phyloP scores from a whole-genome alignment of 2,888 invertebrate genomes.

The Caenorhabditis imperialis region DNA sequence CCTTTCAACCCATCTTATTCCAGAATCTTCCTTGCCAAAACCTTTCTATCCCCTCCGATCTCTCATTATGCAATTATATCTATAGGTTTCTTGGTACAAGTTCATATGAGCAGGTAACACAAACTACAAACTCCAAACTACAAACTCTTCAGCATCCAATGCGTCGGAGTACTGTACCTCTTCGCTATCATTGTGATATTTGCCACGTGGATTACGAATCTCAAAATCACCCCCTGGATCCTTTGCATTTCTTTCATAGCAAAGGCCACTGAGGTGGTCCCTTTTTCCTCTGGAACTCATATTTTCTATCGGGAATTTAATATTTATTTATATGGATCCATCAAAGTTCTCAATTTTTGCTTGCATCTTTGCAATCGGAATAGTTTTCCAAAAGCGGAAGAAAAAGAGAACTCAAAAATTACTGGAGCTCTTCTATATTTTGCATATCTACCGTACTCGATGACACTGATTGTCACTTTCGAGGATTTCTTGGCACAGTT shows the following conservation, averaged over 20 bases:
- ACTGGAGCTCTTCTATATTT: conserved; percentile 61
- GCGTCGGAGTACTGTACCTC: conserved; percentile 55
- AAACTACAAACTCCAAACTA: not conserved
- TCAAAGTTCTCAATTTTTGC: conserved; percentile 72
- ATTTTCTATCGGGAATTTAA: conserved; percentile 76
- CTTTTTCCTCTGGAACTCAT: conserved; percentile 61
- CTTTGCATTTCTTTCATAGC: conserved; percentile 69
- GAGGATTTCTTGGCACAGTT: conserved; percentile 70
- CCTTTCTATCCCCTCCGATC: conserved; percentile 8
- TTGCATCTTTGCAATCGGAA: conserved; percentile 58
- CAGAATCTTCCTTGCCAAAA: conserved; percentile 30
- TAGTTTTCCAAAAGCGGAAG: too few species aligned
- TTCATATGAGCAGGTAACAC: conserved; percentile 65
- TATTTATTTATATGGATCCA: conserved; percentile 72
- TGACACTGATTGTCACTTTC: conserved; percentile 73
- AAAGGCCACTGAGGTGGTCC: conserved; percentile 54
- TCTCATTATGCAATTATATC: conserved; percentile 38
- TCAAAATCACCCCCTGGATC: conserved; percentile 63
- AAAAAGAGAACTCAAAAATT: conserved; percentile 5
- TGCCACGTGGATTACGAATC: conserved; percentile 23
- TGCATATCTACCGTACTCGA: conserved; percentile 72
- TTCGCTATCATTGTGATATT: conserved; percentile 53
- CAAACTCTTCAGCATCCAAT: conserved; percentile 57
- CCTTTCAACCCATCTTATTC: not conserved
- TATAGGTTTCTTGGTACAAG: conserved; percentile 61